Evolutionary conservation across 2,888 invertebrate species (phyloP).

Genomic region (Nephrotoma appendiculata): DNA sequence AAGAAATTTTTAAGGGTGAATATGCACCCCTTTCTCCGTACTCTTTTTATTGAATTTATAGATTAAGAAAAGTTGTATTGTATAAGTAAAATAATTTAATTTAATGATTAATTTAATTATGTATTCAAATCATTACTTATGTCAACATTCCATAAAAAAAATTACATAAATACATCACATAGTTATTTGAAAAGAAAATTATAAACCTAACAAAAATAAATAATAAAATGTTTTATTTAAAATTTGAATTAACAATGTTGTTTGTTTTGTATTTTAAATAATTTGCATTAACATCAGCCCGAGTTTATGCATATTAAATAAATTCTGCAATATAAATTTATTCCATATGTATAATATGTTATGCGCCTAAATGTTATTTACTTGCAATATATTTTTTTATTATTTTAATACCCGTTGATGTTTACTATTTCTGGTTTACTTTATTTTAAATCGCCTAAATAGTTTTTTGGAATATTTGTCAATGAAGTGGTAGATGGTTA

Average conservation of each 20-base stretch:
- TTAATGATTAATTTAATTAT: not conserved
- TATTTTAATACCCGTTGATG: too few species aligned
- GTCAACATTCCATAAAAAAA: not conserved
- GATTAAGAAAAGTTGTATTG: not conserved
- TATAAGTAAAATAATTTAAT: not conserved
- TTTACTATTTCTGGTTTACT: too few species aligned
- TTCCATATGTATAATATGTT: too few species aligned
- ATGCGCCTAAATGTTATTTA: too few species aligned
- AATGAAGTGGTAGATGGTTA: too few species aligned
- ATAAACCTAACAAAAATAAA: not conserved
- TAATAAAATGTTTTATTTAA: not conserved
- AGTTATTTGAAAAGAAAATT: not conserved
- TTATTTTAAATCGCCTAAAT: too few species aligned
- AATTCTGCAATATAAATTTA: too few species aligned
- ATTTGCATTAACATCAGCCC: too few species aligned
- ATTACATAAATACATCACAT: not conserved
- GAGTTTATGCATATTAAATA: too few species aligned
- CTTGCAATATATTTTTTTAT: too few species aligned
- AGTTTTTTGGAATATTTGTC: too few species aligned
- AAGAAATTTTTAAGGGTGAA: not conserved
- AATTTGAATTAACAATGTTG: not conserved
- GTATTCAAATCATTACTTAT: not conserved
- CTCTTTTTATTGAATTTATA: not conserved
- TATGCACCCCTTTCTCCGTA: not conserved
- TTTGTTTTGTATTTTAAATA: too few species aligned